Percentiles rank a stretch among this genome's conserved stretches.
Conservation (phyloP, 2,888 invertebrate species). For the Coenonympha arcania region DNA sequence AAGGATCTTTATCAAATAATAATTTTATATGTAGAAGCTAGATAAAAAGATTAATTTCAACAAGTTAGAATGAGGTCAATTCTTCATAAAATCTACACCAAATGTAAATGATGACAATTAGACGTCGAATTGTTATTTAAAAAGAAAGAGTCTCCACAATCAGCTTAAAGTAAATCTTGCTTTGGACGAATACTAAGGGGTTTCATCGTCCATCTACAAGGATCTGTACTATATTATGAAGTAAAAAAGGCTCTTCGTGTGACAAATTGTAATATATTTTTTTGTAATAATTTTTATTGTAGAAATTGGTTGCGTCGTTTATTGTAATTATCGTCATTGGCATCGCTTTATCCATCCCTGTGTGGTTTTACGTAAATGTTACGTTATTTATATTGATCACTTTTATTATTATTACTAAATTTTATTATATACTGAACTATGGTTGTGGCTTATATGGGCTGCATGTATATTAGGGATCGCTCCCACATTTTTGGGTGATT, state of each 20-base stretch:
- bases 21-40: too few species aligned
- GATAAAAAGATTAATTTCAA: too few species aligned
- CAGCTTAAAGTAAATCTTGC: too few species aligned
- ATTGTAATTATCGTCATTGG: slow-evolving; percentile 16
- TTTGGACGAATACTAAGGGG: too few species aligned
- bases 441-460: slow-evolving; percentile 29
- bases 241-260: slow-evolving; percentile 11
- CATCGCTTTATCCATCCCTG: slow-evolving; percentile 22
- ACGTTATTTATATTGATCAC: slow-evolving; percentile 6
- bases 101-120: too few species aligned
- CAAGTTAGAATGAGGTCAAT: too few species aligned
- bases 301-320: slow-evolving; percentile 21
- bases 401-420: slow-evolving; percentile 30
- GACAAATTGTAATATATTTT: not conserved
- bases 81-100: too few species aligned
- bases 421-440: slow-evolving; percentile 20
- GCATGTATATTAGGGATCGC: slow-evolving; percentile 25
- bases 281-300: slow-evolving; percentile 9
- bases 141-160: too few species aligned
- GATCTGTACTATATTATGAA: too few species aligned
- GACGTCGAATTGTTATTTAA: too few species aligned
- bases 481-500: slow-evolving; percentile 25
- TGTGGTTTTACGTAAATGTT: slow-evolving; percentile 12
- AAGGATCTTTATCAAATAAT: too few species aligned
- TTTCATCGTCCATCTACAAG: too few species aligned